Conservation (phyloP, 2,113 vertebrate species). For the Rhinolophus sinicus region DNA sequence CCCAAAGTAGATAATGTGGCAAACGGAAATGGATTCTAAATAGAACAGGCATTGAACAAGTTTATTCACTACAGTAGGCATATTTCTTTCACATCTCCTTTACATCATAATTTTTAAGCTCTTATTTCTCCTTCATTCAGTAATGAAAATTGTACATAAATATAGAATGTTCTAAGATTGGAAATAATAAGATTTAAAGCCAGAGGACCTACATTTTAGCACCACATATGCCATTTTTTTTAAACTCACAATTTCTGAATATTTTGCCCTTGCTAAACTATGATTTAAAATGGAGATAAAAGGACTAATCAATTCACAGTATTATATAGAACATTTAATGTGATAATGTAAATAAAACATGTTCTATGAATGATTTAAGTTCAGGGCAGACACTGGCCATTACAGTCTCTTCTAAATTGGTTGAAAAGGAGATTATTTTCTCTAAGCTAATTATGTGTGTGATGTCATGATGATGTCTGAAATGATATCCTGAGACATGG, state of each 20-base stretch:
- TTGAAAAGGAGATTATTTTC: neutral
- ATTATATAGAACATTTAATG: neutral
- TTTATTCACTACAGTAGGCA: neutral
- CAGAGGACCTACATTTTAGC: neutral
- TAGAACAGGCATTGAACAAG: neutral
- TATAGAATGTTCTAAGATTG: neutral
- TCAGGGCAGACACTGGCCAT: neutral
- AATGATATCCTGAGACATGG: neutral
- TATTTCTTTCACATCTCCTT: neutral
- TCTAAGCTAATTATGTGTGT: neutral
- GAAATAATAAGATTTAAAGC: neutral
- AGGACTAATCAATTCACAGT: neutral
- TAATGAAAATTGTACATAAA: neutral
- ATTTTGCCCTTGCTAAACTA: neutral
- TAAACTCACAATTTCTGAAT: neutral
- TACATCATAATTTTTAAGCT: neutral
- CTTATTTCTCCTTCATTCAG: neutral
- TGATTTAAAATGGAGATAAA: conserved; percentile 8
- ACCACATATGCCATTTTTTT: neutral
- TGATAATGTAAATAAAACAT: neutral
- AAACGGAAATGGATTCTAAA: neutral
- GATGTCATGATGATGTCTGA: neutral
- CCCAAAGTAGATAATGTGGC: neutral
- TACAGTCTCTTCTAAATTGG: neutral
- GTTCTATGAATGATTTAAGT: neutral